Evolutionary conservation across 2,113 vertebrate genomes (phyloP).

Genomic region (Pachycephala philippinensis): DNA sequence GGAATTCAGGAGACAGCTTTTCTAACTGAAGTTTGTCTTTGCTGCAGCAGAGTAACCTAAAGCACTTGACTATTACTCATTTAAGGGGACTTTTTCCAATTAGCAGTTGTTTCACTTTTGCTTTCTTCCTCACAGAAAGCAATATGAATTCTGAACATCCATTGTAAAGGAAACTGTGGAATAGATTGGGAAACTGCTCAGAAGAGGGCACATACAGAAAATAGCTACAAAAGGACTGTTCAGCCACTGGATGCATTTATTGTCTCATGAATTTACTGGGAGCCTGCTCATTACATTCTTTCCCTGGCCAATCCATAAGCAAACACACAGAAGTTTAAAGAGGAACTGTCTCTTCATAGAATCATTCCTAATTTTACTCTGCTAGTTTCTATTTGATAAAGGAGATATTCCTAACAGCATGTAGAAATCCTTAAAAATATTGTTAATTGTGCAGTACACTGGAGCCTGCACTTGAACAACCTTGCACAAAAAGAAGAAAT

Average conservation of each 20-base stretch:
- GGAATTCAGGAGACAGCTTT: not conserved
- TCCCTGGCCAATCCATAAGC: not conserved
- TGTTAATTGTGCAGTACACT: not conserved
- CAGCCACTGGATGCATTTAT: not conserved
- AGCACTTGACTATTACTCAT: not conserved
- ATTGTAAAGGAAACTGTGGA: not conserved
- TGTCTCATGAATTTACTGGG: not conserved
- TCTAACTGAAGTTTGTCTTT: not conserved
- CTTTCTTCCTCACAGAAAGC: not conserved
- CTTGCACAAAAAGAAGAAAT: not conserved
- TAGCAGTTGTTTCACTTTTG: slow-evolving; percentile 11
- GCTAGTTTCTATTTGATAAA: not conserved
- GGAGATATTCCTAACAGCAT: not conserved
- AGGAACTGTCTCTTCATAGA: not conserved
- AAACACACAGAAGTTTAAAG: not conserved
- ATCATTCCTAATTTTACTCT: not conserved
- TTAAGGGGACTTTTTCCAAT: not conserved
- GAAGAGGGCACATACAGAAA: not conserved
- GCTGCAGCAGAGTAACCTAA: not conserved
- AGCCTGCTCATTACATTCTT: not conserved
- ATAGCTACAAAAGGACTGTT: not conserved
- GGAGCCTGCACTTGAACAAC: not conserved
- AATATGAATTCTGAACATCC: not conserved
- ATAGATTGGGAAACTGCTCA: not conserved
- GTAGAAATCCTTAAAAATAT: not conserved